Base-by-base conservation (phyloP, 2,888 invertebrate species). In the Asteroscopus sphinx region DNA sequence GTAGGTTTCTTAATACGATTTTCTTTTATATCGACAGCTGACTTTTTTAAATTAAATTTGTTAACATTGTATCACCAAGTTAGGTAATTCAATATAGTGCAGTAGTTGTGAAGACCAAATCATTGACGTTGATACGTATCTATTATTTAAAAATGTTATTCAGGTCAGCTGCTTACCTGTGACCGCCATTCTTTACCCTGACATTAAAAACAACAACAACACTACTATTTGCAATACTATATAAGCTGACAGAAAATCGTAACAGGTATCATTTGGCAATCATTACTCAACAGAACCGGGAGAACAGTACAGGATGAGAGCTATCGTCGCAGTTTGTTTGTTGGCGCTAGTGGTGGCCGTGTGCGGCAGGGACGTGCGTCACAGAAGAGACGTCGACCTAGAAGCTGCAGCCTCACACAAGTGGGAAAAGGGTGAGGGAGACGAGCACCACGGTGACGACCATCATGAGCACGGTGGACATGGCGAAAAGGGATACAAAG, bases 401-500 rank as follows among this genome's bases (percentile, higher is more conserved):
- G 91, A 90, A 41, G 87, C 87, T 5, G 95, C 95, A 0, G 96
- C 95, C 0, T 92, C 92, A 15, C 62, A 88, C 37, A 85, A 87
- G 58, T 94, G 92, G 92, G 92, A 89, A 64, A 89, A 92, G 61
- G 96, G 96, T 6, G 96, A 94, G 1, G 96, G 96, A 0, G 95
- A 94, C 30, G 96, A 96, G 62, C 94, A 96, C 64, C 95, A 96
- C 69, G 95, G 95, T 0, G 95, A 95, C 54, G 95, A 96, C 64
- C 95, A 95, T 76, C 88, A 91, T 35, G 95, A 95, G 56, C 95
- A 96, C 55, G 97, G 97, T 0, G 96, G 95, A 45, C 95, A 96
- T 75, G 96, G 95, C 2, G 96, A 96, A 53, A 96, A 96, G 68
- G 96, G 96, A 4, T 96, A 97, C 91, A 96, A 96, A 70, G 95